Conservation (phyloP, 2,113 vertebrate genomes). For the Regulus satrapa region DNA sequence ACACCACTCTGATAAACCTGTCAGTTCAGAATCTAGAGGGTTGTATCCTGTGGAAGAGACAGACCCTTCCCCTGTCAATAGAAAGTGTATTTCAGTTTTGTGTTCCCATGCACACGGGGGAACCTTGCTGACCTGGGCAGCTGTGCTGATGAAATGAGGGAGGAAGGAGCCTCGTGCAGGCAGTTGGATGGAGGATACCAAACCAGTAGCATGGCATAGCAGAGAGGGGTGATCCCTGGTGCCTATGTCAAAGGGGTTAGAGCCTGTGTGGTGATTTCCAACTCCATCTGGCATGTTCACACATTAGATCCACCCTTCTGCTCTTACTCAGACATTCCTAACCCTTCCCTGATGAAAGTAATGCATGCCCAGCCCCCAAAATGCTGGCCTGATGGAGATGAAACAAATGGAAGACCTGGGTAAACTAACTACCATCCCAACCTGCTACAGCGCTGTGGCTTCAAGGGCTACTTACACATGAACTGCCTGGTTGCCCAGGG, state of each 20-base stretch:
- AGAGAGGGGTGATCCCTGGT: not conserved
- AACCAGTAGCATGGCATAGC: not conserved
- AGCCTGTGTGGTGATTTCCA: not conserved
- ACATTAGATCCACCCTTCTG: not conserved
- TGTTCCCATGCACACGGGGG: not conserved
- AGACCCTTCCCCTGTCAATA: not conserved
- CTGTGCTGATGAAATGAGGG: not conserved
- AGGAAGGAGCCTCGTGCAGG: not conserved
- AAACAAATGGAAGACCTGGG: not conserved
- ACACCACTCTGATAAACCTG: not conserved
- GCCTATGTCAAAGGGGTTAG: not conserved
- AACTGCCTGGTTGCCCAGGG: slow-evolving; percentile 76
- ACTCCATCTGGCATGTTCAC: not conserved
- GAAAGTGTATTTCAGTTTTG: not conserved
- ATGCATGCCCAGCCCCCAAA: not conserved
- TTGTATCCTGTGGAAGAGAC: not conserved
- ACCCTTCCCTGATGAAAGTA: not conserved
- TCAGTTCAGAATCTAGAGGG: not conserved
- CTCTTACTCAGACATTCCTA: not conserved
- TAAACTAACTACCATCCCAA: not conserved
- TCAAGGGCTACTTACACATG: slow-evolving; percentile 85
- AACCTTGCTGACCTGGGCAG: not conserved
- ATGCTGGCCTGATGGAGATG: not conserved
- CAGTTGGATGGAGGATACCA: not conserved
- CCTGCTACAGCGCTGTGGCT: not conserved